Evolutionary conservation across 2,113 vertebrate genomes (phyloP), one percentile per base, ranked within the genome.

Genomic region (Muscicapa adusta): DNA sequence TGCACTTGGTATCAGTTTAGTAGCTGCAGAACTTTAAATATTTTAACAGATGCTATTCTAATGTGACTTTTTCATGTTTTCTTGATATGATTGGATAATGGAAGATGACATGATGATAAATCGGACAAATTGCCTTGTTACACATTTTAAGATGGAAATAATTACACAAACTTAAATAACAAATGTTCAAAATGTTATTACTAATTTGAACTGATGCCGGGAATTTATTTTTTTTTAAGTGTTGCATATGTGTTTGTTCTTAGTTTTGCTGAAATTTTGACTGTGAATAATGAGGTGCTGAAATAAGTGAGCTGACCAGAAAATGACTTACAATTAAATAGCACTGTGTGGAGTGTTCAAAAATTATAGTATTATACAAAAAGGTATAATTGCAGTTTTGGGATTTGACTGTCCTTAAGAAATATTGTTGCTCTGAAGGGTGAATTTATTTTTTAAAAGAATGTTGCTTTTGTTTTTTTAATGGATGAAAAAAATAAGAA

Each of bases 131-230:
- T 97, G 93, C 57, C 66, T 96, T 91, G 87, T 96, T 94, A 93
- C 73, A 96, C 77, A 68, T 89, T 96, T 83, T 94, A 94, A 95
- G 91, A 94, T 93, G 87, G 93, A 96, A 97, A 72, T 73, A 97
- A 96, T 97, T 94, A 97, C 97, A 97, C 94, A 97, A 97, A 96
- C 74, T 97, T 97, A 96, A 98, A 97, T 97, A 97, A 95, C 95
- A 97, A 97, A 97, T 96, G 94, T 95, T 98, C 85, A 95, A 89
- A 96, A 97, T 96, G 91, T 97, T 96, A 94, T 98, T 97, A 91
- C 93, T 98, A 98, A 97, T 97, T 97, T 97, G 95, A 95, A 96
- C 40, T 34, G 77, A 89, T 45, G 81, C 95, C 96, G 96, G 89
- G 83, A 95, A 38, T n/a, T n/a, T n/a, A 68, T 65, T 91, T 33